Evolutionary conservation across 2,888 invertebrate genomes (phyloP).

Genomic region (Lamellibrachia columna): DNA sequence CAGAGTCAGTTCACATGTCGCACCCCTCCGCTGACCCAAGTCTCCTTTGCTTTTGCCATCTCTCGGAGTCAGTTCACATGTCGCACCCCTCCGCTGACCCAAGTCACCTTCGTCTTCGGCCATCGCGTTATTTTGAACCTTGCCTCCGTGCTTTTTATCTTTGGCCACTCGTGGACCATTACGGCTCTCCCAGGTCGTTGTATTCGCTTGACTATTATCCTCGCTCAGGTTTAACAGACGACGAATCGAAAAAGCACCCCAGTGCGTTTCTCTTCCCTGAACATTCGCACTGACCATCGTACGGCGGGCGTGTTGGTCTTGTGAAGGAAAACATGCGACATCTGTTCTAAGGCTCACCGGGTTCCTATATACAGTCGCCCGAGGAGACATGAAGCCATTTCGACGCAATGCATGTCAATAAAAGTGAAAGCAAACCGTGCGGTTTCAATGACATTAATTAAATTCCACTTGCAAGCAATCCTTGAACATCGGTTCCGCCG

Average conservation of each 20-base stretch:
- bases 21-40: not conserved
- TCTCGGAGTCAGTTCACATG: not conserved
- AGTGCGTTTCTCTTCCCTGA: not conserved
- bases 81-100: not conserved
- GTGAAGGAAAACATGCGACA: not conserved
- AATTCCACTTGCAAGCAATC: not conserved
- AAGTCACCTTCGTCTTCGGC: not conserved
- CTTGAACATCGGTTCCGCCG: not conserved
- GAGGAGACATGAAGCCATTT: not conserved
- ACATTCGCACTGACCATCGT: not conserved
- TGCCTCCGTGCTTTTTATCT: not conserved
- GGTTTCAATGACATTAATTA: conserved; percentile 2
- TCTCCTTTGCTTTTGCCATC: not conserved
- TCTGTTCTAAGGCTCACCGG: not conserved
- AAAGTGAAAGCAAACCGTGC: not conserved
- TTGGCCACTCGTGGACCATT: not conserved
- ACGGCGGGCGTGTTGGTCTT: not conserved
- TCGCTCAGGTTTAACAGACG: not conserved
- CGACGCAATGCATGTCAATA: not conserved
- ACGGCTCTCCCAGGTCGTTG: not conserved
- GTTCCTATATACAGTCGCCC: not conserved
- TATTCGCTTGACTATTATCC: not conserved
- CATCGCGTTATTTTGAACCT: not conserved
- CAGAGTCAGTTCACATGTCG: not conserved
- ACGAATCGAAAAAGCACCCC: not conserved